phyloP scores from a whole-genome alignment of 2,113 vertebrate genomes.

The Ochotona curzoniae region DNA sequence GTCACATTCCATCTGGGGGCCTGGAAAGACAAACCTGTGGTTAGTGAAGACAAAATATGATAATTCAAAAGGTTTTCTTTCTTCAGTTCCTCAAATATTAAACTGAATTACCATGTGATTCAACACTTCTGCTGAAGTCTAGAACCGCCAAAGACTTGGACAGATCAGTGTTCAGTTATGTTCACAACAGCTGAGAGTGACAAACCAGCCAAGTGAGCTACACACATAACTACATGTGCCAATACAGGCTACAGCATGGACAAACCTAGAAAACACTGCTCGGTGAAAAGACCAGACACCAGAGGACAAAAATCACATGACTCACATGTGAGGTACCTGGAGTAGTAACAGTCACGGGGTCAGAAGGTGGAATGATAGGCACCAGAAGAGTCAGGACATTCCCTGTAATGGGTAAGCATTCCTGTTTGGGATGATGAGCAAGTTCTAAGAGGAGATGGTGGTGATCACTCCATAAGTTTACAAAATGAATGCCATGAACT shows the following conservation, averaged over 20 bases:
- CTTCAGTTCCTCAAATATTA: conserved; percentile 38
- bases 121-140: not conserved
- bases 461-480: not conserved
- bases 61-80: conserved; percentile 31
- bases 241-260: not conserved
- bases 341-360: not conserved
- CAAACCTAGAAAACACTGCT: not conserved
- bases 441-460: not conserved
- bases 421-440: not conserved
- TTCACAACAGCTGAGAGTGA: not conserved
- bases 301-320: not conserved
- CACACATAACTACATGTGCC: not conserved
- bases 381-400: not conserved
- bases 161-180: not conserved
- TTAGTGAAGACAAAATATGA: conserved; percentile 35
- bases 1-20: not conserved
- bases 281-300: not conserved
- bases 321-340: not conserved
- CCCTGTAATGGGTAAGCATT: not conserved
- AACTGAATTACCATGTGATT: conserved; percentile 18
- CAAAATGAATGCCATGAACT: not conserved
- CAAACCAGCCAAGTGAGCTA: not conserved
- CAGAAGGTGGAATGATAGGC: not conserved
- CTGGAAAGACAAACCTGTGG: conserved; percentile 4
- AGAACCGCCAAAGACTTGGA: not conserved